A percentile compares a stretch with the other conserved stretches of the same genome.
These are phyloP conservation scores for Nymphalis polychloros DNA, from an alignment of 2,888 invertebrate species.

Conservation along the genomic window DNA sequence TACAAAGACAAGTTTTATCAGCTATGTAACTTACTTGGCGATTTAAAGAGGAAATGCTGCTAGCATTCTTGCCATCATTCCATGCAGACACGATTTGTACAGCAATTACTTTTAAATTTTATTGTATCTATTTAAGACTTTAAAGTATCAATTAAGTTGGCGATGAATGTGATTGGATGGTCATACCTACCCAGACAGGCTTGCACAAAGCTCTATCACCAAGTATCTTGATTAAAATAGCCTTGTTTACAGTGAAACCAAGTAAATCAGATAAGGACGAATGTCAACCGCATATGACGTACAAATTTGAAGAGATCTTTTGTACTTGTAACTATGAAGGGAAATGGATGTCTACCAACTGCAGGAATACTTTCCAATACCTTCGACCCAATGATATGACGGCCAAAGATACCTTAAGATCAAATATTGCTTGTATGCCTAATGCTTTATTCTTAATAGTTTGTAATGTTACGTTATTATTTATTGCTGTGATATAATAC, in stretches of 20 bases:
- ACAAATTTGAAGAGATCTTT: conserved; percentile 46
- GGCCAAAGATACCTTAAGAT: conserved; percentile 34
- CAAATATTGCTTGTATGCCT: conserved; percentile 49
- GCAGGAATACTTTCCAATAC: conserved; percentile 46
- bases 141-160: too few relatives aligned
- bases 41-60: too few relatives aligned
- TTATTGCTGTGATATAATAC: too few relatives aligned
- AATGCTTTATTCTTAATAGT: conserved; percentile 49
- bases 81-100: too few relatives aligned
- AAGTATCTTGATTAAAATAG: neutral
- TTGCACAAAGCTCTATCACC: too few relatives aligned
- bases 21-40: too few relatives aligned
- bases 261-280: conserved; percentile 18
- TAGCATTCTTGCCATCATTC: too few relatives aligned
- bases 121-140: too few relatives aligned
- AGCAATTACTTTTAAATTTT: too few relatives aligned
- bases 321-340: conserved; percentile 54
- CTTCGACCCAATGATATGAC: conserved; percentile 38
- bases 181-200: too few relatives aligned
- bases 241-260: conserved; percentile 30
- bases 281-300: conserved; percentile 41
- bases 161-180: too few relatives aligned
- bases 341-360: conserved; percentile 52
- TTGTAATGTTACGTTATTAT: conserved; percentile 46
- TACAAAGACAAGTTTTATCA: too few relatives aligned